These are phyloP conservation scores for Sebastes wilsoni DNA, from an alignment of 2,797 vertebrate genomes.

Conservation along the genomic window DNA sequence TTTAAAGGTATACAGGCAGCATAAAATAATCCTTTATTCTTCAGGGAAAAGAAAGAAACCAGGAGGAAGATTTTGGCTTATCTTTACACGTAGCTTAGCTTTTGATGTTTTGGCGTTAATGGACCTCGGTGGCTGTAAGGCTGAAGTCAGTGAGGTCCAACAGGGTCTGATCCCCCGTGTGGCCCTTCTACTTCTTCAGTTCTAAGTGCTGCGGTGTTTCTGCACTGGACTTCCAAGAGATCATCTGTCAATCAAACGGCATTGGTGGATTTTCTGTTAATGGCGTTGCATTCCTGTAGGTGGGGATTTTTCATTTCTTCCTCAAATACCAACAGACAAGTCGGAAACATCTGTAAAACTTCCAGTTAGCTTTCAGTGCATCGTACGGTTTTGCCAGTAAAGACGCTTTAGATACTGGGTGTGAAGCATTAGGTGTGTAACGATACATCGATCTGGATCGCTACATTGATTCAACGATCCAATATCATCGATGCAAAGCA, in stretches of 20 bases:
- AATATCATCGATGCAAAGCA: too few relatives aligned
- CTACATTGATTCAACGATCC: too few relatives aligned
- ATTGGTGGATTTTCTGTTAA: conserved; percentile 4
- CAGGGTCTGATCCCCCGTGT: conserved; percentile 22
- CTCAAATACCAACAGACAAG: background rate
- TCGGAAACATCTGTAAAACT: background rate
- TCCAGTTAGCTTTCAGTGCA: background rate
- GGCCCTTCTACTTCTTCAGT: conserved; percentile 1
- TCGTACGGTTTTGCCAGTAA: background rate
- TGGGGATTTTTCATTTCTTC: background rate
- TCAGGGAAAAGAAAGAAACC: background rate
- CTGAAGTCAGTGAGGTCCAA: conserved; percentile 2
- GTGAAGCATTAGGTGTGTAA: background rate
- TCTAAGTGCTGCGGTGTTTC: conserved; percentile 8
- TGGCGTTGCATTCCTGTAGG: conserved; percentile 7
- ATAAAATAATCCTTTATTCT: background rate
- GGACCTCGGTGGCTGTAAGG: conserved; percentile 21
- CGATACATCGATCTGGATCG: too few relatives aligned
- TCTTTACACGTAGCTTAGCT: background rate
- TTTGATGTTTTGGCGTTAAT: conserved; percentile 35
- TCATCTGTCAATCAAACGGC: conserved; percentile 4
- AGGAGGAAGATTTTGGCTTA: background rate
- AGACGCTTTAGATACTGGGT: background rate
- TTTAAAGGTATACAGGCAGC: background rate
- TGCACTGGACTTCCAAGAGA: conserved; percentile 11